phyloP scores from a whole-genome alignment of 2,797 vertebrate genomes.

The Botia kubotai region DNA sequence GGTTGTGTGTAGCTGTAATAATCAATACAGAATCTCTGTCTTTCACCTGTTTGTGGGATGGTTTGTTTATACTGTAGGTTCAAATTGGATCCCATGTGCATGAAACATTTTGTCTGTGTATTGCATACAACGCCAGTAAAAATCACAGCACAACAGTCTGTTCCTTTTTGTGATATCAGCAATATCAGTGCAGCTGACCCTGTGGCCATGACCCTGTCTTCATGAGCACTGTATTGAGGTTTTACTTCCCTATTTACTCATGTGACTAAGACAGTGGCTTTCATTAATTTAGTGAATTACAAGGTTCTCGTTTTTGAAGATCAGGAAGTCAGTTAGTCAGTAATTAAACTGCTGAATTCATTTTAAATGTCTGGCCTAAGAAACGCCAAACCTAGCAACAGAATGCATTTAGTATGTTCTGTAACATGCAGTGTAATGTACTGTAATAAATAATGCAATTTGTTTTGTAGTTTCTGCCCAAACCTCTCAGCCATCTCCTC shows the following conservation, averaged over 20 bases:
- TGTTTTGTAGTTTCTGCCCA: constrained; percentile 88
- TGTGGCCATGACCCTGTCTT: not conserved
- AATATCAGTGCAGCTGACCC: not conserved
- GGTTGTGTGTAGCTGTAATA: not conserved
- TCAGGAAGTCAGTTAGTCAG: not conserved
- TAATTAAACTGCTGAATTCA: not conserved
- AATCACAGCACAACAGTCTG: not conserved
- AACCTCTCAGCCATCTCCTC: constrained; percentile 92
- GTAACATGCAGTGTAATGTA: not conserved
- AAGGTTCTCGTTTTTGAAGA: constrained; percentile 6
- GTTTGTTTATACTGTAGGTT: not conserved
- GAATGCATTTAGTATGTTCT: not conserved
- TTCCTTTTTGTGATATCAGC: not conserved
- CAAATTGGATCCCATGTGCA: not conserved
- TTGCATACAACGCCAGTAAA: not conserved
- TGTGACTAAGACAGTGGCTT: not conserved
- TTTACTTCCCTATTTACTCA: constrained; percentile 24
- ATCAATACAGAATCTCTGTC: no score
- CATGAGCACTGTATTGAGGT: not conserved
- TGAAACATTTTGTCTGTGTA: not conserved
- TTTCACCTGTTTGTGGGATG: not conserved
- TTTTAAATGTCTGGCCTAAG: not conserved
- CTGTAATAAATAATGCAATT: not conserved
- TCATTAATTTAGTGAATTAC: constrained; percentile 9
- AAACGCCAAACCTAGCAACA: no score